Evolutionary conservation across 2,797 vertebrate species (phyloP).

Genomic region (Periparus ater): DNA sequence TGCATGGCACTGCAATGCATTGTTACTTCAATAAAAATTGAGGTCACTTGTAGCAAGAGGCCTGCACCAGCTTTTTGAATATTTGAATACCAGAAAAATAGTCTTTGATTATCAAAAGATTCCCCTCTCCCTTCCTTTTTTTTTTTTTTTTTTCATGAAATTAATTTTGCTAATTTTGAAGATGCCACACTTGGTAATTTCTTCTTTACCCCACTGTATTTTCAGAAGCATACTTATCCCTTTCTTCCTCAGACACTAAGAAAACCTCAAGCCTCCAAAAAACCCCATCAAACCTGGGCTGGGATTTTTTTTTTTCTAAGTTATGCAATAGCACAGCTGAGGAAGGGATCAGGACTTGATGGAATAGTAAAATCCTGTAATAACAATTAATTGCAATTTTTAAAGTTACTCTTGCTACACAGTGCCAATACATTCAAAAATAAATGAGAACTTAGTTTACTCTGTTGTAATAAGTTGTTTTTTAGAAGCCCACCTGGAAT

Average conservation of each 20-base stretch:
- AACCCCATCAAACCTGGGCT: not conserved
- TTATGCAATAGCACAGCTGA: not conserved
- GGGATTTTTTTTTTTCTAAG: not conserved
- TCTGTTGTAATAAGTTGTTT: not conserved
- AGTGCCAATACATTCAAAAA: conserved; percentile 7
- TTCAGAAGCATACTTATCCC: not conserved
- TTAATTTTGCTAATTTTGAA: not conserved
- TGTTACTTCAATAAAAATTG: not conserved
- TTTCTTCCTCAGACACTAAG: not conserved
- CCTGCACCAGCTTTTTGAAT: not conserved
- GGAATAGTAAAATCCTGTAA: not conserved
- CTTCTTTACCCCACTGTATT: not conserved
- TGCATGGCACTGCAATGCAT: not conserved
- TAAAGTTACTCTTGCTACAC: not conserved
- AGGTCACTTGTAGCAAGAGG: not conserved
- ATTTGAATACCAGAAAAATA: not conserved
- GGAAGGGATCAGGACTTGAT: not conserved
- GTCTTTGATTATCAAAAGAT: not conserved
- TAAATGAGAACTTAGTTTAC: not conserved
- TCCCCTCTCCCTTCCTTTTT: not conserved
- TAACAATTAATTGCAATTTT: not conserved
- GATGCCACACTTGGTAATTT: not conserved
- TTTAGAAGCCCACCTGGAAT: not conserved
- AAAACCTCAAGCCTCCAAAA: not conserved
- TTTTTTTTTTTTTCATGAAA: not conserved